Evolutionary conservation across 2,797 vertebrate genomes (phyloP).

Genomic region (Arnoldichthys spilopterus): DNA sequence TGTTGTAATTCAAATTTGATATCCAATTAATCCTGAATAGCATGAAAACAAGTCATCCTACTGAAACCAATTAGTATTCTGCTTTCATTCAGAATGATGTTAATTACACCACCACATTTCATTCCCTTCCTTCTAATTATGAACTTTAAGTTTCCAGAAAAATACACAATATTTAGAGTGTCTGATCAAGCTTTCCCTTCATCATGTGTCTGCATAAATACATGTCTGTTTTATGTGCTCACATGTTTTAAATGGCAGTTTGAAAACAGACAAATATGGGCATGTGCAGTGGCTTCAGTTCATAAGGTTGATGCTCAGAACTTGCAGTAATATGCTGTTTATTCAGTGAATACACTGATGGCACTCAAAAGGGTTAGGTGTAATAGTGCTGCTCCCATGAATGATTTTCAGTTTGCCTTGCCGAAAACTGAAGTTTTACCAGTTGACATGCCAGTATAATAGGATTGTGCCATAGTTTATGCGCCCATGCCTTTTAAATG

Average conservation of each 20-base stretch:
- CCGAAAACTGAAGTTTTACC: too few relatives aligned
- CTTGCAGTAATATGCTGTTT: conserved; percentile 40
- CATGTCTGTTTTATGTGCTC: background rate
- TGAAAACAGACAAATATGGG: conserved; percentile 12
- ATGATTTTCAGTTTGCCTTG: too few relatives aligned
- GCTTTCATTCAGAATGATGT: conserved; percentile 29
- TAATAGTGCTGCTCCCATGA: too few relatives aligned
- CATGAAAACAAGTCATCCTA: conserved; percentile 35
- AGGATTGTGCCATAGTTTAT: too few relatives aligned
- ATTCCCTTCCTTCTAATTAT: conserved; percentile 18
- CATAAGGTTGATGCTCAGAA: conserved; percentile 39
- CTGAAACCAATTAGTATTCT: conserved; percentile 42
- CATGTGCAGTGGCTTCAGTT: conserved; percentile 28
- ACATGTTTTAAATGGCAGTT: conserved; percentile 27
- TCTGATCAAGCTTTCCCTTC: conserved; percentile 7
- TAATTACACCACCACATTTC: conserved; percentile 30
- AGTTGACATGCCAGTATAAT: too few relatives aligned
- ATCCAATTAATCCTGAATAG: conserved; percentile 38
- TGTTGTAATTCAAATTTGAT: conserved; percentile 30
- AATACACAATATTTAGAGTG: conserved; percentile 1
- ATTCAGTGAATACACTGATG: conserved; percentile 36
- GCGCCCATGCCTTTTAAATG: too few relatives aligned
- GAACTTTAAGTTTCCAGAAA: conserved; percentile 24
- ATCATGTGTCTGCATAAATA: background rate
- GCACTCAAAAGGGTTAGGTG: background rate